Evolutionary conservation across 2,113 vertebrate genomes (phyloP), one percentile per base, ranked within the genome.

Genomic region (Cavia porcellus): DNA sequence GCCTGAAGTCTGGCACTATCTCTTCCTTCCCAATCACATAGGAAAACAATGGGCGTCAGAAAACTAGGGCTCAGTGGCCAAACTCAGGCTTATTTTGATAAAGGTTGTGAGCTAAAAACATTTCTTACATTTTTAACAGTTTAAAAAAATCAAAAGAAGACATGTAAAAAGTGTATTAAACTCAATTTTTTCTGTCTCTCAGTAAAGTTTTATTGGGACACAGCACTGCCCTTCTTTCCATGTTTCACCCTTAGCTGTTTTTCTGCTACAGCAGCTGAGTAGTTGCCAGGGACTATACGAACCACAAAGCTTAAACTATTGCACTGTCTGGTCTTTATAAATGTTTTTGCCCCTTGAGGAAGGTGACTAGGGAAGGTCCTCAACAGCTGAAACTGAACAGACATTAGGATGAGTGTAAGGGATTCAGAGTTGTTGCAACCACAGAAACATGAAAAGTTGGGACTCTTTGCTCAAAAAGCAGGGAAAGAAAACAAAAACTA

Each of bases 91-190:
- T 61, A 59, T 28, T 90, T 87, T 42, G 77, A 4, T 75, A 87
- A 93, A 85, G 59, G 3, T 32, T 28, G 19, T 9, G 4, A 89
- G 24, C 35, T 72, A 89, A 79, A 55, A 83, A 82, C 62, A 6
- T 4, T 72, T 79, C 89, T 91, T 3, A 79, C 4, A 75, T 82
- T 87, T 92, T 86, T 77, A 92, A 92, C 61, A 52, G 55, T 52
- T 70, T 8, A 9, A 30, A 62, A 45, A 62, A n/a, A 55, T 32
- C 9, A 74, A 30, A 62, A 25, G 30, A 50, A 59, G 45, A 90
- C 24, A 81, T 15, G 13, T 66, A 20, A 90, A 94, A 94, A 84
- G 45, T 32, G n/a, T 14, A 55, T n/a, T 10, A 88, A 77, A 68
- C 20, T 86, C 24, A 81, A 55, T 86, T 35, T 79, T 57, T 12